phyloP scores from a whole-genome alignment of 2,797 vertebrate species.

The Cossypha caffra region DNA sequence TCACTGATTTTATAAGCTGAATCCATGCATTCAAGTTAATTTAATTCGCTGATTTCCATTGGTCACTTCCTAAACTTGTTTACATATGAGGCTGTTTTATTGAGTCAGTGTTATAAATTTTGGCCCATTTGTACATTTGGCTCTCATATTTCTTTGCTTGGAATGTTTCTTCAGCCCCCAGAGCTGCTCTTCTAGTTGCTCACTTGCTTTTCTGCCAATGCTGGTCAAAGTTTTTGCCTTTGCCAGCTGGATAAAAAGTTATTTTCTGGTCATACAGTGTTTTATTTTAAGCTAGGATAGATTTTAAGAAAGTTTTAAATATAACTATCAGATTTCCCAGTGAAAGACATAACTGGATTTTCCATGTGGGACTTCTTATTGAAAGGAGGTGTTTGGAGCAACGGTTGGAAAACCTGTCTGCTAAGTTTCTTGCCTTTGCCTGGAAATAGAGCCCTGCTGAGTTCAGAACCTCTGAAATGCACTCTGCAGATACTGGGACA shows the following conservation, averaged over 20 bases:
- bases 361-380: not conserved
- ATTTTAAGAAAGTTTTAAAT: not conserved
- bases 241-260: constrained; percentile 7
- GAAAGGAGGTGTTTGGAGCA: not conserved
- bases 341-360: not conserved
- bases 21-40: not conserved
- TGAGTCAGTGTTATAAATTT: not conserved
- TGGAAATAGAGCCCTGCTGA: not conserved
- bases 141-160: not conserved
- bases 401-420: not conserved
- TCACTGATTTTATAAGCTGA: not conserved
- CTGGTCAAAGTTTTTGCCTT: constrained; percentile 11
- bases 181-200: not conserved
- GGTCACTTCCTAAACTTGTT: not conserved
- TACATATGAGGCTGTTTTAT: not conserved
- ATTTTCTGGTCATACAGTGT: not conserved
- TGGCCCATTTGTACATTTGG: not conserved
- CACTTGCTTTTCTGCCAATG: not conserved
- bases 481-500: not conserved
- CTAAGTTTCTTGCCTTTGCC: not conserved
- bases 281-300: not conserved
- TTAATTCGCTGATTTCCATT: not conserved
- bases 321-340: not conserved
- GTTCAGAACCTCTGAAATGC: not conserved
- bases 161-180: constrained; percentile 10